These are phyloP conservation scores for Onychomys arenicola DNA, from an alignment of 2,797 vertebrate genomes.

Conservation along the genomic window DNA sequence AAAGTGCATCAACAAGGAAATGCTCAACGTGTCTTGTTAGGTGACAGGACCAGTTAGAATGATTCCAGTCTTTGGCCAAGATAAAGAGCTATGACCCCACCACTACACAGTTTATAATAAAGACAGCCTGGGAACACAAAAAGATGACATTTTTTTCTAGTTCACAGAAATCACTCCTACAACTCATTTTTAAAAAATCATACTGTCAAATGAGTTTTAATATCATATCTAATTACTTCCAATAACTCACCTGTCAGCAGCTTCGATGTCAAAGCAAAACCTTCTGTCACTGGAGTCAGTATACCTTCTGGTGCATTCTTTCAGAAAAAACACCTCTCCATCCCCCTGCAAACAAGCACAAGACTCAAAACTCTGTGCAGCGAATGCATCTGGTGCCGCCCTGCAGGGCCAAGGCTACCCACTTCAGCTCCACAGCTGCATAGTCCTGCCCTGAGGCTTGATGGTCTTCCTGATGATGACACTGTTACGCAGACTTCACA, in stretches of 20 bases:
- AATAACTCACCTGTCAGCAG: slow-evolving; percentile 93
- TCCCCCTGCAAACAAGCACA: slow-evolving; percentile 92
- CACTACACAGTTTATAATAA: neutral
- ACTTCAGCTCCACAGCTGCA: neutral
- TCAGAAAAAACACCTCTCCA: slow-evolving; percentile 92
- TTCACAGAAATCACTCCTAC: neutral
- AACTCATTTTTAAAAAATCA: neutral
- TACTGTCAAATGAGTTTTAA: neutral
- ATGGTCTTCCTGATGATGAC: neutral
- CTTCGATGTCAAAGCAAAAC: slow-evolving; percentile 98
- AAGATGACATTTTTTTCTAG: neutral
- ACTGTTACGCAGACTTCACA: neutral
- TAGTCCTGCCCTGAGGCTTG: neutral
- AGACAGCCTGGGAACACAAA: rapidly evolving
- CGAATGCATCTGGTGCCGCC: neutral
- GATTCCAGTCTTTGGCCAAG: neutral
- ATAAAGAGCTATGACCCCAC: neutral
- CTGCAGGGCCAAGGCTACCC: neutral
- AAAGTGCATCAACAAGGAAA: neutral
- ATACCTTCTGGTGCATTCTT: slow-evolving; percentile 94
- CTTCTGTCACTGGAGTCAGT: slow-evolving; percentile 94
- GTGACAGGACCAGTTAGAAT: neutral
- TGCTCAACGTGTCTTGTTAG: neutral
- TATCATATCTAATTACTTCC: neutral
- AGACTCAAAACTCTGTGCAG: neutral